These are phyloP conservation scores for Sterna hirundo DNA, from an alignment of 2,113 vertebrate genomes.

Conservation along the genomic window DNA sequence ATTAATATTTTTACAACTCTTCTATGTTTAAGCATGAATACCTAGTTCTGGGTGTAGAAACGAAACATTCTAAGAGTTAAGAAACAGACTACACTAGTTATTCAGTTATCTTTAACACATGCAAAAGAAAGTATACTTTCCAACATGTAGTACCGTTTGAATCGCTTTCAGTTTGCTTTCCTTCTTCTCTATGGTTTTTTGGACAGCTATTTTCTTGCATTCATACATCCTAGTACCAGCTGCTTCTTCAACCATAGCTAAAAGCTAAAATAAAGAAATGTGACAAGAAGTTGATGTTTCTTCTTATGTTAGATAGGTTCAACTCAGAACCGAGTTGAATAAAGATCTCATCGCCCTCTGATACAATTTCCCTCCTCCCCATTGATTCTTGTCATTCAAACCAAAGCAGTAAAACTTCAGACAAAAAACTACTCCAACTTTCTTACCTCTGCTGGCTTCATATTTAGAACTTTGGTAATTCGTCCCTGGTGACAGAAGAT, in stretches of 20 bases:
- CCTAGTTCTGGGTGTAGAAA: neutral
- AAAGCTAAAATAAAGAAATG: constrained; percentile 77
- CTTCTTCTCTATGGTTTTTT: constrained; percentile 96
- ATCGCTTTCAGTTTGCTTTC: constrained; percentile 90
- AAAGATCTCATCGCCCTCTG: neutral
- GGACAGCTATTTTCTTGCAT: constrained; percentile 87
- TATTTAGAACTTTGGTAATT: constrained; percentile 97
- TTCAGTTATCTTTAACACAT: neutral
- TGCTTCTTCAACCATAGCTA: constrained; percentile 96
- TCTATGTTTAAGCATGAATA: neutral
- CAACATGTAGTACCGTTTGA: constrained; percentile 75
- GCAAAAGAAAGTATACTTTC: neutral
- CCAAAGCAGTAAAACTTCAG: neutral
- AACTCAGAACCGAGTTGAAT: neutral
- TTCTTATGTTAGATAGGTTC: neutral
- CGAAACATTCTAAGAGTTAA: neutral
- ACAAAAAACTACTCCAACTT: neutral
- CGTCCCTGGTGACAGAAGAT: constrained; percentile 80
- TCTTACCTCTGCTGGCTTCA: constrained; percentile 96
- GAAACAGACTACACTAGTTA: neutral
- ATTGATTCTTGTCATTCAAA: neutral
- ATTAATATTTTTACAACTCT: neutral
- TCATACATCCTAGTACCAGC: constrained; percentile 97
- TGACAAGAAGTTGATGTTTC: neutral
- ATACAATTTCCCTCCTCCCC: rapidly evolving